Base-by-base conservation (phyloP, 2,888 invertebrate species). In the Phorcus lineatus region DNA sequence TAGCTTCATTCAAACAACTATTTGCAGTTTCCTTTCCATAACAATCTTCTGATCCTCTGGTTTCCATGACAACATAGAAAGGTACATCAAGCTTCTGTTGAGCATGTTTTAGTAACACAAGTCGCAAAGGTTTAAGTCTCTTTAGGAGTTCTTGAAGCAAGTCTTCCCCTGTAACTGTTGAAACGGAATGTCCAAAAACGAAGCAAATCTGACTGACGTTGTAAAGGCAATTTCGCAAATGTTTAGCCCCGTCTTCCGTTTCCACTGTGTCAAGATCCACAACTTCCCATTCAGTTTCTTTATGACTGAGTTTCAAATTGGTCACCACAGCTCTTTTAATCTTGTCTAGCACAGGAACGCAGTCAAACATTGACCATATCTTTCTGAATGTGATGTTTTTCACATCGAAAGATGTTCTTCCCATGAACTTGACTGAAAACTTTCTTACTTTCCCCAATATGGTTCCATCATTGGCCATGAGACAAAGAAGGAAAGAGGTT, bases 401-500 rank as follows among this genome's bases (percentile, higher is more conserved):
- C n/a, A n/a, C n/a, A n/a, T n/a, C n/a, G n/a, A n/a, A n/a, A n/a
- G n/a, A n/a, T n/a, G n/a, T n/a, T n/a, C n/a, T n/a, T n/a, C n/a
- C n/a, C n/a, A n/a, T n/a, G n/a, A n/a, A n/a, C n/a, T n/a, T n/a
- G n/a, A n/a, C n/a, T n/a, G n/a, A n/a, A n/a, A n/a, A n/a, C n/a
- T n/a, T n/a, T n/a, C 0, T n/a, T n/a, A n/a, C n/a, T n/a, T n/a
- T n/a, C n/a, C n/a, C n/a, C n/a, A n/a, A n/a, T n/a, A n/a, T n/a
- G n/a, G n/a, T n/a, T n/a, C n/a, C n/a, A n/a, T n/a, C n/a, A n/a
- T n/a, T n/a, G n/a, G n/a, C n/a, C n/a, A 87, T 66, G 16, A 90
- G 80, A 1, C 86, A 74, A 7, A 85, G 80, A 81, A 88, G 87
- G 75, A 83, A 87, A 28, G 83, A 78, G 17, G 81, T 80, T 47